Conservation (phyloP, 2,888 invertebrate genomes). For the Sceliomorpha sp. region DNA sequence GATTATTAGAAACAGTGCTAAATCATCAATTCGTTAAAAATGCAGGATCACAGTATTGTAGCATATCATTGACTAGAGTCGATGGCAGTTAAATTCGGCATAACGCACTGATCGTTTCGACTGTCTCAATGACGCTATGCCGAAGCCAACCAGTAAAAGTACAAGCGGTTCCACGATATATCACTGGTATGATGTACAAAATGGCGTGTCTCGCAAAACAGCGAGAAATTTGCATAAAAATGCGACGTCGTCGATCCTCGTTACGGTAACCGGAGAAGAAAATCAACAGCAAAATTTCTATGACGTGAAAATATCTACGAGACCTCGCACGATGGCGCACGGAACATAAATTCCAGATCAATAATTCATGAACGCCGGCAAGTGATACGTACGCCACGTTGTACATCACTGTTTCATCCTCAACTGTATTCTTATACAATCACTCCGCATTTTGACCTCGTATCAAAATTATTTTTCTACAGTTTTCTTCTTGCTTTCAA, state of each 20-base stretch:
- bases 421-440: constrained; percentile 7
- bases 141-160: constrained; percentile 14
- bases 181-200: constrained; percentile 20
- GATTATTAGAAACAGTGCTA: constrained; percentile 23
- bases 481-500: constrained; percentile 10
- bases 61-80: constrained; percentile 56
- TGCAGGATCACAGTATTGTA: constrained; percentile 57
- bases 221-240: constrained; percentile 1
- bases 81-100: constrained; percentile 27
- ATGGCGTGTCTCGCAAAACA: constrained; percentile 2
- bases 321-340: constrained; percentile 9
- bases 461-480: constrained; percentile 26
- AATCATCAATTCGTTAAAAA: constrained; percentile 36
- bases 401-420: constrained; percentile 19
- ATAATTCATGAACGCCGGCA: constrained; percentile 26
- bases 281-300: constrained; percentile 9
- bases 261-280: constrained; percentile 1
- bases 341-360: constrained; percentile 7
- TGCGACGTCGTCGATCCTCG: constrained; percentile 5
- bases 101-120: constrained; percentile 26
- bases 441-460: constrained; percentile 7
- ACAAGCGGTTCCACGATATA: constrained; percentile 19
- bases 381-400: constrained; percentile 4
- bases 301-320: constrained; percentile 9
- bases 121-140: constrained; percentile 5